These are phyloP conservation scores for Trogon melanurus DNA, from an alignment of 2,113 vertebrate genomes.

Conservation along the genomic window DNA sequence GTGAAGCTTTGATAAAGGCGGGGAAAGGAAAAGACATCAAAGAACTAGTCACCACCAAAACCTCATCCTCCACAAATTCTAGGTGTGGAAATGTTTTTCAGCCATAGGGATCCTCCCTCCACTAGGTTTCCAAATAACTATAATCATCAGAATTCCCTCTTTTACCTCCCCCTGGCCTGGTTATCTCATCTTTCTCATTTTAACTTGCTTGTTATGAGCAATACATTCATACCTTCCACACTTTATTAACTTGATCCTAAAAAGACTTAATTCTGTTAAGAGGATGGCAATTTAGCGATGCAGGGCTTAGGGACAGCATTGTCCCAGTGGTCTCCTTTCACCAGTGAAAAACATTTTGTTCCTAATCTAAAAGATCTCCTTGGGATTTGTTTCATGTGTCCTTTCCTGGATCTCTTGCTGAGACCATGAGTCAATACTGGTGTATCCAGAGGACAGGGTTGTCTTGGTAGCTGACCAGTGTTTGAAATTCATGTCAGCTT, in stretches of 20 bases:
- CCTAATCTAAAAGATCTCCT: not conserved
- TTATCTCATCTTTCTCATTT: slow-evolving; percentile 56
- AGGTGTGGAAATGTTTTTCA: slow-evolving; percentile 65
- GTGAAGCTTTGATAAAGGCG: slow-evolving; percentile 51
- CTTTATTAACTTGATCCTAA: not conserved
- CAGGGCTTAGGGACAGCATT: not conserved
- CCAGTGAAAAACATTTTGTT: not conserved
- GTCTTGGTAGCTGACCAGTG: not conserved
- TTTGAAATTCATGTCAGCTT: not conserved
- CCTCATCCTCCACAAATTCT: slow-evolving; percentile 64
- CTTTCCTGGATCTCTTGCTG: not conserved
- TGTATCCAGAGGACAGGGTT: not conserved
- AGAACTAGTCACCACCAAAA: slow-evolving; percentile 50
- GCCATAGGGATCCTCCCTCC: slow-evolving; percentile 50
- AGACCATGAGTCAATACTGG: not conserved
- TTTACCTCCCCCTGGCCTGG: slow-evolving; percentile 45
- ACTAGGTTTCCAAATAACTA: slow-evolving; percentile 40
- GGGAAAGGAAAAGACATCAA: slow-evolving; percentile 57
- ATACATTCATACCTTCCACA: not conserved
- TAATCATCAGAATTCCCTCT: slow-evolving; percentile 59
- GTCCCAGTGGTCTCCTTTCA: not conserved
- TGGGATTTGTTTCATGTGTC: not conserved
- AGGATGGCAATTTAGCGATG: not conserved
- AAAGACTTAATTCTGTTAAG: slow-evolving; percentile 13
- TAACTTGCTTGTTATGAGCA: slow-evolving; percentile 12